phyloP scores from a whole-genome alignment of 2,888 invertebrate genomes.

The Morinoia aosen region DNA sequence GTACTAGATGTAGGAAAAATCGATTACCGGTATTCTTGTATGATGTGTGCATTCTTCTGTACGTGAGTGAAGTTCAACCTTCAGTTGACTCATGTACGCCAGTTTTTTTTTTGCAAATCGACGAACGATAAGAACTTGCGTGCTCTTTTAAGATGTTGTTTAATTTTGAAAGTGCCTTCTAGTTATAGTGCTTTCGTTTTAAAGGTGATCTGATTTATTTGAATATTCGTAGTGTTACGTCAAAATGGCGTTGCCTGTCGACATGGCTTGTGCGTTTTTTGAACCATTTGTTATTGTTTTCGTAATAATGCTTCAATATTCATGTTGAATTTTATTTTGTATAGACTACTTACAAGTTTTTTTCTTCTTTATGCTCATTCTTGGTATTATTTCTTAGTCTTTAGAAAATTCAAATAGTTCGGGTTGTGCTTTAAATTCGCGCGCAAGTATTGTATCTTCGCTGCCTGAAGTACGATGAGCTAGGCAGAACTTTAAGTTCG shows the following conservation, averaged over 20 bases:
- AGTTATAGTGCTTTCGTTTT: not conserved
- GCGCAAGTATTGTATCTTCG: not conserved
- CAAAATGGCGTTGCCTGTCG: conserved; percentile 41
- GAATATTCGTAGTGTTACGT: not conserved
- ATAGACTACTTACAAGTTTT: not conserved
- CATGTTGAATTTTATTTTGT: not conserved
- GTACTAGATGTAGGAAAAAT: not conserved
- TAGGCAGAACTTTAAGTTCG: not conserved
- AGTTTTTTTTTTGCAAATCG: not conserved
- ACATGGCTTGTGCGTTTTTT: not conserved
- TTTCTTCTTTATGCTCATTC: not conserved
- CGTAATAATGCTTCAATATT: not conserved
- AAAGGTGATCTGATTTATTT: not conserved
- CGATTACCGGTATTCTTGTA: conserved; percentile 13
- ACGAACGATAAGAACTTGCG: not conserved
- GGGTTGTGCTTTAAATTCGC: conserved; percentile 44
- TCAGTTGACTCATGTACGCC: conserved; percentile 16
- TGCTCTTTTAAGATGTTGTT: not conserved
- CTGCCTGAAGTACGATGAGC: conserved; percentile 31
- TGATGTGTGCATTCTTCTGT: conserved; percentile 8
- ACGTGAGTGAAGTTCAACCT: conserved; percentile 15
- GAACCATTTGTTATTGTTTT: not conserved
- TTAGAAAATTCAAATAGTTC: not conserved
- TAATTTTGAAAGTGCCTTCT: not conserved
- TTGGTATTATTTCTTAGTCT: not conserved